A percentile compares a stretch with the other conserved stretches of the same genome.
These are phyloP conservation scores for Calameuta idolon DNA, from an alignment of 2,888 invertebrate genomes.

Conservation along the genomic window DNA sequence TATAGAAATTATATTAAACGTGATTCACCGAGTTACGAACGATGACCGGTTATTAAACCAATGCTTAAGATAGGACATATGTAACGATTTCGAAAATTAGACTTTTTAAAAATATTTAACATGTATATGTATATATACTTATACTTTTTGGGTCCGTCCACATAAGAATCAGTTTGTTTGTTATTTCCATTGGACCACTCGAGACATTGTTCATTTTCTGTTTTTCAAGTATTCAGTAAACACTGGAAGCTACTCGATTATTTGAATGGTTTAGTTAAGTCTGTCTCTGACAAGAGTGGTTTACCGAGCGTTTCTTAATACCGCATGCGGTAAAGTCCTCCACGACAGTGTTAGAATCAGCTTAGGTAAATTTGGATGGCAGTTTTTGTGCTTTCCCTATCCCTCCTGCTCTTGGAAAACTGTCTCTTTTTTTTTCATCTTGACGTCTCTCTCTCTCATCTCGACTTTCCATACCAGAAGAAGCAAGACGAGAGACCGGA, in stretches of 20 bases:
- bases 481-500: slow-evolving; percentile 34
- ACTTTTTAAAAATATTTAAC: background rate
- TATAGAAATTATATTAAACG: background rate
- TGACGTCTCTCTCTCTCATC: background rate
- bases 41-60: background rate
- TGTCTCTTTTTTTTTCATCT: background rate
- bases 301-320: background rate
- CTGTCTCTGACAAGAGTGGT: background rate
- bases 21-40: background rate
- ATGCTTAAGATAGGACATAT: background rate
- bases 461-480: background rate
- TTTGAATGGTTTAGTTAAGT: background rate
- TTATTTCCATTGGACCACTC: background rate
- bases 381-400: background rate
- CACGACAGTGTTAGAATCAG: background rate
- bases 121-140: background rate
- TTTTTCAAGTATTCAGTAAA: background rate
- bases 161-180: background rate
- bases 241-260: background rate
- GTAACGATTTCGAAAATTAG: background rate
- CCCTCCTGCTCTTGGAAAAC: background rate
- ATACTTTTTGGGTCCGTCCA: background rate
- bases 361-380: background rate
- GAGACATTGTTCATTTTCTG: background rate
- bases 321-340: background rate